A percentile compares a stretch with the other conserved stretches of the same genome.
These are phyloP conservation scores for Holothuria leucospilota DNA, from an alignment of 53 echinoderm and acorn worm genomes.

Conservation along the genomic window DNA sequence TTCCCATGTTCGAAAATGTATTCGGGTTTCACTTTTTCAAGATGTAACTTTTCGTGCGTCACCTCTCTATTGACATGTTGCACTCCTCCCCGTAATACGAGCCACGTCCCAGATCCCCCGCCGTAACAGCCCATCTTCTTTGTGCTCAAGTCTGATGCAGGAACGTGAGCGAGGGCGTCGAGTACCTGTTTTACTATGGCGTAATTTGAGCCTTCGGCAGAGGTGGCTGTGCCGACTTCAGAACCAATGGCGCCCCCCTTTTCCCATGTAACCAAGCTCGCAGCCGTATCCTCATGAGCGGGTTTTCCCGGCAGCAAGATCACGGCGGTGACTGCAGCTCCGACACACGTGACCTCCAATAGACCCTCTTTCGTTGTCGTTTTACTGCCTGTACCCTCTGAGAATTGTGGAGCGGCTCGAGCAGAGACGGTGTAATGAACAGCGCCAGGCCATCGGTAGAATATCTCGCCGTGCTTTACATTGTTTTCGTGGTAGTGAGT, in stretches of 20 bases:
- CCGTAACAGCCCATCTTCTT: slow-evolving; percentile 45
- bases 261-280: neutral
- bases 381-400: neutral
- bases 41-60: neutral
- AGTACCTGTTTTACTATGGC: neutral
- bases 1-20: neutral
- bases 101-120: slow-evolving; percentile 32
- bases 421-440: slow-evolving; percentile 35
- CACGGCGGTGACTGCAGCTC: neutral
- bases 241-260: neutral
- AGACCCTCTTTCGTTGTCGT: neutral
- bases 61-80: neutral
- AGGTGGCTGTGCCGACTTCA: neutral
- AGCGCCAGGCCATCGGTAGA: slow-evolving; percentile 41
- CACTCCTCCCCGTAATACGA: slow-evolving; percentile 3
- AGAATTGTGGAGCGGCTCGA: neutral
- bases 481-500: slow-evolving; percentile 46
- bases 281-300: neutral
- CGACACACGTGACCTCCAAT: neutral
- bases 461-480: slow-evolving; percentile 25
- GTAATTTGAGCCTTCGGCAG: neutral
- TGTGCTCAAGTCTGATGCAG: neutral
- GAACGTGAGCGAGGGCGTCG: neutral
- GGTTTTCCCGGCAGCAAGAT: neutral
- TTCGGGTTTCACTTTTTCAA: neutral